Base-by-base conservation (phyloP, 92 coral and sea anemone genomes). In the Parazoanthus darwini region DNA sequence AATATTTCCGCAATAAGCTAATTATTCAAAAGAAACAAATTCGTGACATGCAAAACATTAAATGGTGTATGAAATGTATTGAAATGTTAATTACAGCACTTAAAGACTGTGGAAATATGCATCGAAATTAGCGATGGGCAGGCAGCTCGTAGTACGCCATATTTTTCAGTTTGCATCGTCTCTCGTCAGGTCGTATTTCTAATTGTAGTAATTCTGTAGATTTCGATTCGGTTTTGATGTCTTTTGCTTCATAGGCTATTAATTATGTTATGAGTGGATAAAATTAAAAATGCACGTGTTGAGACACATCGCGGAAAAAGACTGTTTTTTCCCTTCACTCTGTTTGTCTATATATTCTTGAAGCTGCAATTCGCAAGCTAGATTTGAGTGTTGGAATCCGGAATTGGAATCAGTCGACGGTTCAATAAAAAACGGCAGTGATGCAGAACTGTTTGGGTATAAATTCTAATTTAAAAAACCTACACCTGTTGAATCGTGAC, bases 1-100 rank as follows among this genome's bases (percentile, higher is more conserved):
- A 84, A 48, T 84, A 84, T 29, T 84, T 84, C 70, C 78, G 87
- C 87, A 70, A 71, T 84, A 54, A 68, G 66, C 18, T 70, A 59
- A 84, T 66, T 70, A 84, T 83, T 25, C 59, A 16, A 84, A 50
- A 70, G 48, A 37, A 70, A 68, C 42, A 20, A 26, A 46, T 84
- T 84, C 87, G 77, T 84, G 79, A 48, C 79, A 48, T 25, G 2
- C 14, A 26, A 44, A 74, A 83, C n/a, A 50, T 44, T 22, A 67
- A 76, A 13, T 29, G 42, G 67, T 68, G 63, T 50, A 70, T 44
- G 84, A 80, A 80, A 80, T 59, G 26, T 33, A 70, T 72, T 71
- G 78, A 25, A 26, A 43, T 83, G 87, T 48, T 29, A 46, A 84
- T 46, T 84, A 43, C 87, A 9, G 59, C 25, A 43, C 35, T 37